Evolutionary conservation across 2,797 vertebrate genomes (phyloP).

Genomic region (Stomatorhinus walkeri): DNA sequence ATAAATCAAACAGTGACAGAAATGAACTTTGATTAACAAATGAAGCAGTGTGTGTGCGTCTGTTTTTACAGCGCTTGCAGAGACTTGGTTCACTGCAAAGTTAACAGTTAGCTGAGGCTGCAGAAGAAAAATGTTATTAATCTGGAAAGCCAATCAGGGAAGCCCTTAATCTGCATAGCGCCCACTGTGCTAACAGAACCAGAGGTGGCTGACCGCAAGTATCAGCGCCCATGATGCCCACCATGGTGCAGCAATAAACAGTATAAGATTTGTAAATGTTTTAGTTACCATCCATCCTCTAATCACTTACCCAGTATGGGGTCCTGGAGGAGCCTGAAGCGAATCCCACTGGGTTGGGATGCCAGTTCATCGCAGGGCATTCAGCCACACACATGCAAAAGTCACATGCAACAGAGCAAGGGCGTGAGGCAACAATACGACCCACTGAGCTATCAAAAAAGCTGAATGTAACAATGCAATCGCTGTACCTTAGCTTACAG

Average conservation of each 20-base stretch:
- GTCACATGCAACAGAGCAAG: neutral
- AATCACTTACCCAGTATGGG: neutral
- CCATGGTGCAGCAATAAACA: neutral
- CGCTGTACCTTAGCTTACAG: neutral
- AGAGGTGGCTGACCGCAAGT: neutral
- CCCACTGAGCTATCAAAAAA: neutral
- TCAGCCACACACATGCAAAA: neutral
- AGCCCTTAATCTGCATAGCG: neutral
- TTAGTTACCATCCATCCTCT: neutral
- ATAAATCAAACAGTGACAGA: neutral
- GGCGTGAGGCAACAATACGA: neutral
- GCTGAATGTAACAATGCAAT: neutral
- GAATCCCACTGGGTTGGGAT: neutral
- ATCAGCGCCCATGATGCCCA: neutral
- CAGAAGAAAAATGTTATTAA: neutral
- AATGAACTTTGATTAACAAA: conserved; percentile 2
- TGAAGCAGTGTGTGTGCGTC: neutral
- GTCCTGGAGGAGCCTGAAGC: neutral
- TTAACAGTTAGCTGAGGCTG: neutral
- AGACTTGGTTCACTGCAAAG: neutral
- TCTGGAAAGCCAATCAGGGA: neutral
- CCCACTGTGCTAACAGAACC: neutral
- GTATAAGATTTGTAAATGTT: neutral
- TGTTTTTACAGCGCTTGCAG: neutral
- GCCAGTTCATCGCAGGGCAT: neutral